Evolutionary conservation across 2,797 vertebrate species (phyloP).

Genomic region (Denticeps clupeoides): DNA sequence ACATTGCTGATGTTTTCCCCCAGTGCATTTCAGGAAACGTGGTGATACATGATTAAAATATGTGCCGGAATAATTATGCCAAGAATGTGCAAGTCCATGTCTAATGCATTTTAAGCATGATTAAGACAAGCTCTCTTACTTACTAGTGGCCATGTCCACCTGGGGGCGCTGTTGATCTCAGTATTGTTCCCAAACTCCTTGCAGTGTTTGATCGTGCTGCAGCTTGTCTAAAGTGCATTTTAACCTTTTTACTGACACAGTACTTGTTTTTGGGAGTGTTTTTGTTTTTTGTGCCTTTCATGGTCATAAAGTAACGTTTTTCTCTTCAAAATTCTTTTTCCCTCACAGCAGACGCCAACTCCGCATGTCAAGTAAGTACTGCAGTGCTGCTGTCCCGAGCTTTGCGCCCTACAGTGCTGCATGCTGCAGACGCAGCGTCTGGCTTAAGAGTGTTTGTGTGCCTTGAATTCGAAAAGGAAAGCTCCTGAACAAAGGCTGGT

Average conservation of each 20-base stretch:
- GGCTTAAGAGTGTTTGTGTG: not conserved
- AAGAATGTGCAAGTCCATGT: too few relatives aligned
- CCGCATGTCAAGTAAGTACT: slow-evolving; percentile 30
- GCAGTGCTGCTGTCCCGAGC: not conserved
- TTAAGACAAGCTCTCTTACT: too few relatives aligned
- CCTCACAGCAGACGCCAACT: slow-evolving; percentile 11
- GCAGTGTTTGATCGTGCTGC: too few relatives aligned
- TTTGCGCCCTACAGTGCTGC: not conserved
- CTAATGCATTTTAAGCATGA: too few relatives aligned
- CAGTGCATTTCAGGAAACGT: too few relatives aligned
- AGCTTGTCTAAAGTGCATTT: too few relatives aligned
- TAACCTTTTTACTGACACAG: not conserved
- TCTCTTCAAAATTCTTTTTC: not conserved
- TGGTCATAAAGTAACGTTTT: not conserved
- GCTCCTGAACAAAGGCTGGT: slow-evolving; percentile 3
- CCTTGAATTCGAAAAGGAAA: not conserved
- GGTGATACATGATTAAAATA: too few relatives aligned
- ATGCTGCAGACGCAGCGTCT: not conserved
- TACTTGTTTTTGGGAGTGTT: slow-evolving; percentile 10
- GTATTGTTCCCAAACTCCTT: too few relatives aligned
- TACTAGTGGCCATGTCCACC: too few relatives aligned
- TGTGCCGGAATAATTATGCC: too few relatives aligned
- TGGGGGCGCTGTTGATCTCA: slow-evolving; percentile 50
- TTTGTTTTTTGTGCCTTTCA: not conserved
- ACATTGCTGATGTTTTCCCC: too few relatives aligned